phyloP scores from a whole-genome alignment of 2,797 vertebrate genomes.

The Crypturellus tataupa region DNA sequence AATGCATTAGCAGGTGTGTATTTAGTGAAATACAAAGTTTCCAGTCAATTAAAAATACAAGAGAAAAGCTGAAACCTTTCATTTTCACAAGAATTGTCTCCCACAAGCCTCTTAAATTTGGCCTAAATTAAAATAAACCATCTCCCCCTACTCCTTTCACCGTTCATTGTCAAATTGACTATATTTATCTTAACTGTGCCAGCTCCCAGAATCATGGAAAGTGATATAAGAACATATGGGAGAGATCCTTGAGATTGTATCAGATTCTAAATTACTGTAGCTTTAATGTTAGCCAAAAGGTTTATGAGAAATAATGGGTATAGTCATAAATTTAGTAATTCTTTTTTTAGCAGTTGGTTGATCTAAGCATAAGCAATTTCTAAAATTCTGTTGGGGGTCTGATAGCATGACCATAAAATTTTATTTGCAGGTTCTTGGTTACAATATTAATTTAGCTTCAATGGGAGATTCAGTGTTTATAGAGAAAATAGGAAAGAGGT shows the following conservation, averaged over 20 bases:
- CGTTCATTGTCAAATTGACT: background rate
- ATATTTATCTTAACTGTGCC: background rate
- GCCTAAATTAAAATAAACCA: background rate
- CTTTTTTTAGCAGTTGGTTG: conserved; percentile 20
- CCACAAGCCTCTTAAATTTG: background rate
- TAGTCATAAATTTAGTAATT: conserved; percentile 53
- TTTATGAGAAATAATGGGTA: background rate
- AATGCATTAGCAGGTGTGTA: background rate
- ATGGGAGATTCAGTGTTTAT: background rate
- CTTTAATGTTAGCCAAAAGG: background rate
- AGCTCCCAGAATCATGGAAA: background rate
- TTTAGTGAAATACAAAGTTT: background rate
- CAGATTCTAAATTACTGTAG: background rate
- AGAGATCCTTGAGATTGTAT: background rate
- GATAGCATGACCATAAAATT: background rate
- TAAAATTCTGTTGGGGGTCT: background rate
- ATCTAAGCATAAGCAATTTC: background rate
- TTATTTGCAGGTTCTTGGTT: background rate
- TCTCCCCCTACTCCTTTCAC: background rate
- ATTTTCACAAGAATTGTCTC: background rate
- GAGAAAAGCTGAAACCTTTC: background rate
- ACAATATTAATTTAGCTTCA: background rate
- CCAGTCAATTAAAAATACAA: background rate
- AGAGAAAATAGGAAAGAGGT: background rate
- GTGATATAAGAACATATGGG: background rate